Evolutionary conservation across 1,140 invertebrate species (phyloP), one percentile per base, ranked within the genome.

Genomic region (Melitaea cinxia): DNA sequence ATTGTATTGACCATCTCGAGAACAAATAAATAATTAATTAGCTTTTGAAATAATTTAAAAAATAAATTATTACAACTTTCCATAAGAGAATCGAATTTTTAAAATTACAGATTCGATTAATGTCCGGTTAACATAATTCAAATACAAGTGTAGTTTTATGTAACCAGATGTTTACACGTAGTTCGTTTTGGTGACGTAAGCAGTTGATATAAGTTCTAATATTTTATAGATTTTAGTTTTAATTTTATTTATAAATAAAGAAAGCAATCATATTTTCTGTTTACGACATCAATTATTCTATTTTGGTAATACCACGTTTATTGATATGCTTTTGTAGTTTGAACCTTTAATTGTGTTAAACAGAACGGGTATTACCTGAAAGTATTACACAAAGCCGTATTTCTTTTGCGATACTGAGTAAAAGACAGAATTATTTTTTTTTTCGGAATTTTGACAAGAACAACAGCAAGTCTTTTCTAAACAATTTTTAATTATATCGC

Each of bases 301-400:
- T 4, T 42, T 42, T 19, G n/a, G 37, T 42, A 17, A 42, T 42
- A 42, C 37, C 37, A 42, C 37, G 15, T 42, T 42, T 37, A 14
- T 37, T 42, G 14, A 42, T 17, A 1, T 42, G 37, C 37, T 42
- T 42, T 42, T 0, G 37, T 42, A 42, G 37, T 42, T 42, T 17
- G 37, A 17, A 42, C 9, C 17, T 42, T 15, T 17, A 42, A 15
- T 42, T 42, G 14, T 42, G 9, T 42, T 6, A 17, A 42, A 42
- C 14, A 1, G 14, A 37, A 5, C 5, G 15, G 37, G 37, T 42
- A 42, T 42, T 17, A 42, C n/a, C 12, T 42, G n/a, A 42, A 17
- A 42, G 1, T 4, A 39, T 10, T 42, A 0, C 14, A 42, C 15
- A 42, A 6, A 17, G 1, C 9, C 14, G 10, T 7, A 19, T 42